Base-by-base conservation (phyloP, 2,797 vertebrate genomes). In the Mallotus villosus region DNA sequence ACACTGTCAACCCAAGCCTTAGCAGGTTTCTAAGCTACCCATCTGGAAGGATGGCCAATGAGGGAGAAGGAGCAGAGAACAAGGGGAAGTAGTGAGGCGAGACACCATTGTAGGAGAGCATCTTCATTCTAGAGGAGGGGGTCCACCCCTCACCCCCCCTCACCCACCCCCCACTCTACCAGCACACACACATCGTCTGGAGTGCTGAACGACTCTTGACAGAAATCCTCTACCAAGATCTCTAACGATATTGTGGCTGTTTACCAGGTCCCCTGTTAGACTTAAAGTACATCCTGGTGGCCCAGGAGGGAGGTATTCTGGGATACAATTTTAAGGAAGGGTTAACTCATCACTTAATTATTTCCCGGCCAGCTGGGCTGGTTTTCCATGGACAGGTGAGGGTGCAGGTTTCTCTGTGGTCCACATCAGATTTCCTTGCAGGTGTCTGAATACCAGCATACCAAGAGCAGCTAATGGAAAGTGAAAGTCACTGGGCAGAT, bases 401-500 rank as follows among this genome's bases (percentile, higher is more conserved):
- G 51, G 17, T 3, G 16, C 14, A 4, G 17, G 17, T 16, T 17
- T 74, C 60, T 66, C 68, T 67, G 65, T 61, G 25, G n/a, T 74
- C 70, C 71, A 53, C 72, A 76, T 32, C 37, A 71, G 75, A 73
- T 81, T 78, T 73, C 80, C 75, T 61, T 24, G 61, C 16, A 34
- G 80, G 79, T 79, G 77, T 81, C 78, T 78, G 72, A 79, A 74
- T 68, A 27, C 8, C 3, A 46, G 69, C 27, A 74, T 78, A 77
- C 76, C 82, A 77, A 84, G 64, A 61, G 68, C 70, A 78, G 66
- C 71, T 82, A 84, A 83, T 84, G 75, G 75, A 79, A 83, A 74
- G 82, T 82, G 74, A 81, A 78, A 82, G 74, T 77, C 74, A 80
- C 75, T 78, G 53, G 74, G 61, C 76, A 58, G 63, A 68, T 68